Base-by-base conservation (phyloP, 2,797 vertebrate genomes). In the Crax fasciolata region DNA sequence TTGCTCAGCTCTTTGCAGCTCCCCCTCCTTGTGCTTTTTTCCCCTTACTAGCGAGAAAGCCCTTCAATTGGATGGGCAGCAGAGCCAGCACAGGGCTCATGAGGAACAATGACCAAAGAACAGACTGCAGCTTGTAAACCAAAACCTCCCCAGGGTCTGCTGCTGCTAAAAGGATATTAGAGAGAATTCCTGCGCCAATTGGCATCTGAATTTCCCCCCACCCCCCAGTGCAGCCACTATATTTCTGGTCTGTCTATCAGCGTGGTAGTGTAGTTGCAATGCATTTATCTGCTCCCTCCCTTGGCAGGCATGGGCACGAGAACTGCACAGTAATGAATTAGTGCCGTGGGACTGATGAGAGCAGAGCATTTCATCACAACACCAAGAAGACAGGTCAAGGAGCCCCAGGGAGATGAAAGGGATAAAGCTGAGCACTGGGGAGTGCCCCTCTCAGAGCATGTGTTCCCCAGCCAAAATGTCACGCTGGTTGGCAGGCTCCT, bases 101-200 rank as follows among this genome's bases (percentile, higher is more conserved):
- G 63, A 94, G 44, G 49, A 94, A 70, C 80, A 89, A 78, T 88
- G 84, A 82, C 92, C 66, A 19, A 77, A 78, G 58, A 89, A 68
- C 59, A 82, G 67, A 38, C 65, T 94, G 38, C 67, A 93, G 44
- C 44, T 82, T 71, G 73, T 92, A 94, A 96, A 73, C 48, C 38
- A 90, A 96, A 84, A 90, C 89, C 76, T 93, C 82, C 73, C 63
- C 21, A 59, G 74, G 46, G 87, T 30, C 67, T 95, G 85, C 82
- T 93, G 48, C 79, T 93, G 44, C 79, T 78, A 79, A 78, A 94
- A 90, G 58, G 54, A 86, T 89, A 93, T 88, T 81, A 91, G 62
- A 93, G 70, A 89, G 76, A 87, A 94, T 76, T 94, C 67, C 76
- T 93, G 10, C 1, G 11, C 79, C 85, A 96, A 1, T 12, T 91